These are phyloP conservation scores for Plagodis pulveraria DNA, from an alignment of 2,888 invertebrate species.

Conservation along the genomic window DNA sequence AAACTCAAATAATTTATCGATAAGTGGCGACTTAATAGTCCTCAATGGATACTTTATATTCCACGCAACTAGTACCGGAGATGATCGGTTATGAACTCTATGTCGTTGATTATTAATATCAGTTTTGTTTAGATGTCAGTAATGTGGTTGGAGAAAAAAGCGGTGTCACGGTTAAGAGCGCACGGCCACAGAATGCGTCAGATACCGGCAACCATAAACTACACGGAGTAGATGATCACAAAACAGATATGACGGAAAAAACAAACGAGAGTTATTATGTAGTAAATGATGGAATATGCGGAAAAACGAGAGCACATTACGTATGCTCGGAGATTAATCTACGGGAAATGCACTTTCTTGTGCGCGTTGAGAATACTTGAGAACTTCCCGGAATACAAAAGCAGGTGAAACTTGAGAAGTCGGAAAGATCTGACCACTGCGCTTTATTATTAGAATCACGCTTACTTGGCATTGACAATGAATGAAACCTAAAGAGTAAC, in stretches of 20 bases:
- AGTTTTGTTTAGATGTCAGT: slow-evolving; percentile 33
- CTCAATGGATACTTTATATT: slow-evolving; percentile 28
- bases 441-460: slow-evolving; percentile 39
- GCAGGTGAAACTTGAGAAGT: slow-evolving; percentile 66
- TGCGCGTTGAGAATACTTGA: slow-evolving; percentile 39
- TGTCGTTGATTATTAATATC: slow-evolving; percentile 19
- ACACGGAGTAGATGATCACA: slow-evolving; percentile 30
- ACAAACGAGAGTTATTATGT: slow-evolving; percentile 22
- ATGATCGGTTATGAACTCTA: slow-evolving; percentile 24
- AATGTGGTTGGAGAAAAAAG: slow-evolving; percentile 44
- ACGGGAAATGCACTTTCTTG: slow-evolving; percentile 62
- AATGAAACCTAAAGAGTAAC: neutral
- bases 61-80: slow-evolving; percentile 7
- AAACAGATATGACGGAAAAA: slow-evolving; percentile 24
- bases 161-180: slow-evolving; percentile 63
- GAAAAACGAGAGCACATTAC: slow-evolving; percentile 26
- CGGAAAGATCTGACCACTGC: slow-evolving; percentile 56
- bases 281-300: slow-evolving; percentile 26
- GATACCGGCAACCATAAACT: slow-evolving; percentile 40
- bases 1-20: slow-evolving; percentile 33
- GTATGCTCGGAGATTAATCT: slow-evolving; percentile 38
- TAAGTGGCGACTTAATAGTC: slow-evolving; percentile 28
- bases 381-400: slow-evolving; percentile 65
- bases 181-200: slow-evolving; percentile 53
- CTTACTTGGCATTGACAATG: slow-evolving; percentile 14